Base-by-base conservation (phyloP, 2,888 invertebrate genomes). In the Gnatocerus cornutus region DNA sequence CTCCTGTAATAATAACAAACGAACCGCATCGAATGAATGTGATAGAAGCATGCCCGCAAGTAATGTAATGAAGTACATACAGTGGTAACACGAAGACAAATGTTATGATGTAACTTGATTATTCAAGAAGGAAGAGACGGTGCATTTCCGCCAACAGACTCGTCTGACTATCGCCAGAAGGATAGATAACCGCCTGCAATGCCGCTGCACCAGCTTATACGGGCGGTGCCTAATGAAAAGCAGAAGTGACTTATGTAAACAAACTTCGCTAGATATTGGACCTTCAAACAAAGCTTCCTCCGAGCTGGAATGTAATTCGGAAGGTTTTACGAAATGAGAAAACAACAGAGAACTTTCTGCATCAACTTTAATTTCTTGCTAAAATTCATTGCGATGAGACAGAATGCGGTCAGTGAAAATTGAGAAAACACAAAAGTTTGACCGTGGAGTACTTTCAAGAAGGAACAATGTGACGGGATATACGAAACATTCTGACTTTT, bases 51-150 rank as follows among this genome's bases (percentile, higher is more conserved):
- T 39, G 21, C 13, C 59, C 46, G 50, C 39, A 58, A 64, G 33
- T 71, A 37, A 37, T 64, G 66, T 59, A 68, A 62, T 66, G 39
- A 29, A 58, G 65, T 61, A 48, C 50, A 65, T 59, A 68, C 61
- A 61, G 33, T 61, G 61, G 50, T 16, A 43, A 30, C 43, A 21
- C 21, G 48, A 37, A 52, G 64, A 64, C 67, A 63, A 63, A 67
- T 66, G 62, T 66, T 68, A 71, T 56, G 67, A 41, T 59, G 9
- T 59, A 71, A 71, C 71, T 71, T 68, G 68, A 64, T 71, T 65
- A 66, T 64, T 66, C 56, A 46, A 41, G 43, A 46, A 61, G 45
- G 65, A 58, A 63, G 66, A 63, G 70, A 46, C 63, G 55, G 41
- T 68, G 58, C 58, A 71, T 71, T 71, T 71, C 68, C 67, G 68